Evolutionary conservation across 2,888 invertebrate genomes (phyloP).

Genomic region (Cataglyphis rosenhaueri): DNA sequence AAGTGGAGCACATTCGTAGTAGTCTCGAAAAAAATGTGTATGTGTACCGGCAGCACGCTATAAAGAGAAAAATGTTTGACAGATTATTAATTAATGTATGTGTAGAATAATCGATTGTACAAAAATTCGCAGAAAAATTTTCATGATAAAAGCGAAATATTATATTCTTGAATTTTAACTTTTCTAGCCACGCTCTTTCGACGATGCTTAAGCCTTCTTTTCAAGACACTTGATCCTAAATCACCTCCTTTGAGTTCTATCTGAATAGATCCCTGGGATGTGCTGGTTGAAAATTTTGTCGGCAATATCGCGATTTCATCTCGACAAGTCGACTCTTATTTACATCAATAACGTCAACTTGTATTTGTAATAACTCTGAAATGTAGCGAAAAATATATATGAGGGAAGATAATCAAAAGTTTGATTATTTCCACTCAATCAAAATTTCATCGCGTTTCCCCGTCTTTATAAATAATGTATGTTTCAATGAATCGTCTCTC

Average conservation of each 20-base stretch:
- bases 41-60: background rate
- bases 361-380: background rate
- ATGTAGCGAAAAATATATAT: background rate
- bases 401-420: background rate
- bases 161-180: background rate
- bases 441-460: background rate
- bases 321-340: slow-evolving; percentile 29
- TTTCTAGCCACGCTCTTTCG: background rate
- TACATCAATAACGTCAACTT: background rate
- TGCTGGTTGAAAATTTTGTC: background rate
- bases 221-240: slow-evolving; percentile 15
- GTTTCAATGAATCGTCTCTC: background rate
- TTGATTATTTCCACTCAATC: slow-evolving; percentile 12
- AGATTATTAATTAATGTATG: background rate
- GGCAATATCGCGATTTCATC: slow-evolving; percentile 37
- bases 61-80: background rate
- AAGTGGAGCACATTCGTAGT: slow-evolving; percentile 55
- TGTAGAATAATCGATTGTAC: background rate
- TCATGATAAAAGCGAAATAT: background rate
- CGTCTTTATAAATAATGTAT: slow-evolving; percentile 14
- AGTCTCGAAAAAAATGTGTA: slow-evolving; percentile 21
- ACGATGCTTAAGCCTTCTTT: background rate
- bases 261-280: background rate
- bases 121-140: background rate
- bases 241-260: slow-evolving; percentile 1